Base-by-base conservation (phyloP, 2,888 invertebrate species). In the Epinotia brunnichana region DNA sequence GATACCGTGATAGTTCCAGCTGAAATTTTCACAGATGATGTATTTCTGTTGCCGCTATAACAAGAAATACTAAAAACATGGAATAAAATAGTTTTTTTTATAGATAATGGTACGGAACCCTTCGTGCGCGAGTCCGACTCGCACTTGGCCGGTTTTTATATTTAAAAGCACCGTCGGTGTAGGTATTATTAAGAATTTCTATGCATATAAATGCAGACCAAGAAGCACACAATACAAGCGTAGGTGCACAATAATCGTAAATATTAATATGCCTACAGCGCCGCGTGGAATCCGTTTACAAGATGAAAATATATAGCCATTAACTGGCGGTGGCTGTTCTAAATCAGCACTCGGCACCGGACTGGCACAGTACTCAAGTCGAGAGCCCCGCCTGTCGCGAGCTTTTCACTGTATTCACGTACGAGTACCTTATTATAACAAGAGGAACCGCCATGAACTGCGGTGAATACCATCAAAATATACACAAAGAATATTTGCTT, bases 381-480 rank as follows among this genome's bases (percentile, higher is more conserved):
- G 48, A 48, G 72, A 35, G 64, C 24, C 10, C 59, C 41, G 41
- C 53, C 54, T 56, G 67, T 67, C 53, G 70, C 64, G 59, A 60
- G 56, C 56, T 56, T 11, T 67, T 72, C 67, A 56, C 48, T 44
- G 56, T 56, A 56, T 72, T 72, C 67, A 67, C 67, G 17, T 62
- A 72, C 56, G 54, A 72, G 67, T 48, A 17, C 67, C 72, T 72
- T 72, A 72, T 72, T 72, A 72, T 67, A 62, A 62, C 44, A 56
- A 67, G 67, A 62, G 70, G 35, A 53, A 41, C 51, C 64, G 64
- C 66, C 29, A 66, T 29, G n/a, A 59, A 29, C 24, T 41, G 21
- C 51, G 53, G 51, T 35, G 24, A 41, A 35, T 35, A 29, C 51
- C 13, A 59, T n/a, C 64, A 17, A 41, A 53, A 64, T 59, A 41